Base-by-base conservation (phyloP, 2,797 vertebrate species). In the Jordanella pulchra region DNA sequence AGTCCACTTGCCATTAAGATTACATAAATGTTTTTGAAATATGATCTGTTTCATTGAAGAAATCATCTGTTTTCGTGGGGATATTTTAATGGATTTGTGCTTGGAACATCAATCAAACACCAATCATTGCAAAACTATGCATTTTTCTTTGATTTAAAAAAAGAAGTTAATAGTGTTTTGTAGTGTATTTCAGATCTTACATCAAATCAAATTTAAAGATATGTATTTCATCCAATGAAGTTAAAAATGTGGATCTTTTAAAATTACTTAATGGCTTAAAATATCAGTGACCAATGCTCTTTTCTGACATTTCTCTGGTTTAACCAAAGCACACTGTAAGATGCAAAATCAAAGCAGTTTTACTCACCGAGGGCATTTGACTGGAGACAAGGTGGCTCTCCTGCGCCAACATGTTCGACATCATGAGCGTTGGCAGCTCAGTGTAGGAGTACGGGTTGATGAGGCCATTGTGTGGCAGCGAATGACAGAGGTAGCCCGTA, bases 381-480 rank as follows among this genome's bases (percentile, higher is more conserved):
- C 96, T 95, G 76, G 97, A 96, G 50, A 99, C 96, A 64, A 99
- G 96, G 87, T 98, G 97, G 72, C 97, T 92, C 17, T 99, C 98
- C 94, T 98, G 98, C 32, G 96, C 95, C 89, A 99, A 84, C 97
- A 99, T 99, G 94, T 98, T 99, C 86, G 97, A 97, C 89, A 99
- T 97, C 97, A 99, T 98, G 90, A 99, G 97, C 81, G 97, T 96
- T 0, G 98, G 97, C 90, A 99, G 96, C 93, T 99, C 98, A 69
- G 97, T 95, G 93, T 99, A 99, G 71, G 97, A 95, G 71, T 99
- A 99, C 0, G 97, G 95, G 79, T 98, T 98, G 91, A 99, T 95
- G 94, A 99, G 95, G 79, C 97, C 97, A 83, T 97, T 99, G 68
- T 97, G 97, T 39, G 94, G 92, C 77, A 99, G 95, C 80, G 97